These are phyloP conservation scores for Sporophila hypoxantha DNA, from an alignment of 2,113 vertebrate genomes.

Conservation along the genomic window DNA sequence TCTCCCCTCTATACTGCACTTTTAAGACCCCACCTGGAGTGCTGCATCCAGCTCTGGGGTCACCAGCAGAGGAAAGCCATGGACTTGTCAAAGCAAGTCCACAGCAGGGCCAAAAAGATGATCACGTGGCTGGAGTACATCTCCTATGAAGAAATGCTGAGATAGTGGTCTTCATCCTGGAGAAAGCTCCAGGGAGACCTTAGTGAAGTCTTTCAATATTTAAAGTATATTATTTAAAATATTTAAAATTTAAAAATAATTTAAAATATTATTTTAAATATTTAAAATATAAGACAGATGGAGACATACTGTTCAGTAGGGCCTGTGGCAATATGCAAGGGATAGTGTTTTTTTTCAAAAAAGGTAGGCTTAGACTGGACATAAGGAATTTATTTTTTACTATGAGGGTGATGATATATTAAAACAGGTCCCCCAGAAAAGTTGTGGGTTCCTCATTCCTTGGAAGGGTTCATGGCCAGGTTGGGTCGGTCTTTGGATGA, in stretches of 20 bases:
- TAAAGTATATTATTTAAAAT: no score
- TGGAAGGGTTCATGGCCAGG: fast-evolving
- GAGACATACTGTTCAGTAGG: background rate
- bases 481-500: background rate
- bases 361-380: background rate
- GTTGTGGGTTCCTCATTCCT: fast-evolving
- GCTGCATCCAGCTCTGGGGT: background rate
- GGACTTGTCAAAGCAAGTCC: fast-evolving
- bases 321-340: background rate
- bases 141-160: background rate
- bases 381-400: background rate
- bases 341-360: background rate
- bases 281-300: background rate
- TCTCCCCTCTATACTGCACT: background rate
- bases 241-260: no score
- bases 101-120: background rate
- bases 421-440: background rate
- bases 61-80: background rate
- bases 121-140: background rate
- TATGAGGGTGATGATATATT: fast-evolving
- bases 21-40: no score
- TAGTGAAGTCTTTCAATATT: background rate
- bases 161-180: background rate
- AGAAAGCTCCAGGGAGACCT: background rate
- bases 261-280: no score